Evolutionary conservation across 2,113 vertebrate genomes (phyloP).

Genomic region (Carettochelys insculpta): DNA sequence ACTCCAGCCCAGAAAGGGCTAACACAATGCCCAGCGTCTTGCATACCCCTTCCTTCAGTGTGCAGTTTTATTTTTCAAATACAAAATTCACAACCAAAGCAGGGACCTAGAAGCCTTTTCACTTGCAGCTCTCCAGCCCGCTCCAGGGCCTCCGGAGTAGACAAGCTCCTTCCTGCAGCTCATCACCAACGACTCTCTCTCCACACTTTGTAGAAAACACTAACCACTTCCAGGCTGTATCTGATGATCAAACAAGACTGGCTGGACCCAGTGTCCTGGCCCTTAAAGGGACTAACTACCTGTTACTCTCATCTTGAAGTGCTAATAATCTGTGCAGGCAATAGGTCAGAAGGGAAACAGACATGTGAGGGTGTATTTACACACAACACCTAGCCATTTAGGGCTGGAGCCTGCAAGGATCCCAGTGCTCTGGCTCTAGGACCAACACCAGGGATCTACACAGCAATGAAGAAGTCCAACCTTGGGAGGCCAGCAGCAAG

Average conservation of each 20-base stretch:
- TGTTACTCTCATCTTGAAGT: not conserved
- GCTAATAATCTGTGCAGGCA: not conserved
- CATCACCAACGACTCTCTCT: not conserved
- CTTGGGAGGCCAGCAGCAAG: not conserved
- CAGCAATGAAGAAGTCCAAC: not conserved
- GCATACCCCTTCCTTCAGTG: not conserved
- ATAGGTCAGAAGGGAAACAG: not conserved
- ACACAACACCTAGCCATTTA: not conserved
- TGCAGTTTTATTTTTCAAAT: not conserved
- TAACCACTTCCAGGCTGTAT: not conserved
- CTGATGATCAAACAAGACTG: not conserved
- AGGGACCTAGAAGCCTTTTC: not conserved
- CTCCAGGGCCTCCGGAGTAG: not conserved
- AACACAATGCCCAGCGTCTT: not conserved
- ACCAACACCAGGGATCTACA: not conserved
- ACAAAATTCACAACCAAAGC: not conserved
- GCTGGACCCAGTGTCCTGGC: not conserved
- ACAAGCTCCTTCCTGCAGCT: not conserved
- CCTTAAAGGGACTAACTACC: not conserved
- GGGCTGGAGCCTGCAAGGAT: not conserved
- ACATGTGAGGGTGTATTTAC: not conserved
- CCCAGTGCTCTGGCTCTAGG: not conserved
- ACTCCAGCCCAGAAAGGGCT: not conserved
- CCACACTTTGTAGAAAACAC: not conserved
- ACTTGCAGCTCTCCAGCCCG: not conserved